Conservation (phyloP, 2,113 vertebrate genomes). For the Erpornis zantholeuca region DNA sequence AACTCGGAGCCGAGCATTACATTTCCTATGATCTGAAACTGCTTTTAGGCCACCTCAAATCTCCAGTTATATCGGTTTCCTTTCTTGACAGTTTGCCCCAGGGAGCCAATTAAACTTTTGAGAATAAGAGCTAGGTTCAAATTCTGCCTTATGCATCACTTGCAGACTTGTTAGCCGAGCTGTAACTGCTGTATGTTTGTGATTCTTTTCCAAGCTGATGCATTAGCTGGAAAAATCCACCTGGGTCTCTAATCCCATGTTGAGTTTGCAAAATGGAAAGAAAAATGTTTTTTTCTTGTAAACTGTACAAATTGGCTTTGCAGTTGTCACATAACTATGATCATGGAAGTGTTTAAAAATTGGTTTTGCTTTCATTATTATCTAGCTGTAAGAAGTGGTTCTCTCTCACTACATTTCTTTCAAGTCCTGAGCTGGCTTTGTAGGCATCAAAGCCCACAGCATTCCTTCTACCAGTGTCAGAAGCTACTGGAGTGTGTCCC, state of each 20-base stretch:
- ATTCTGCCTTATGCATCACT: background rate
- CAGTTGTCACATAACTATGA: background rate
- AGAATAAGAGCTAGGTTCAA: background rate
- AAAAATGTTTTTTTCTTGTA: background rate
- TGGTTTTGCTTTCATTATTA: background rate
- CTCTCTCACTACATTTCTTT: background rate
- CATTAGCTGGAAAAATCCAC: background rate
- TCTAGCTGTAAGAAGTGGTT: background rate
- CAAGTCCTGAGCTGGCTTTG: background rate
- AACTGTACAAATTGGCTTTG: background rate
- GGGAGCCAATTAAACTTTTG: slow-evolving; percentile 52
- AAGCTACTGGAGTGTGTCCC: background rate
- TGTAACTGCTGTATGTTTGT: background rate
- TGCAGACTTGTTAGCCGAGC: slow-evolving; percentile 9
- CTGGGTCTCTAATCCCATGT: background rate
- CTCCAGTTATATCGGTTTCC: background rate
- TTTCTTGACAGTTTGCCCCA: slow-evolving; percentile 15
- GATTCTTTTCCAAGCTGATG: background rate
- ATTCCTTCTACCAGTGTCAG: background rate
- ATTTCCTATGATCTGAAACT: background rate
- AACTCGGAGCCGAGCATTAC: background rate
- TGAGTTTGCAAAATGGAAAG: background rate
- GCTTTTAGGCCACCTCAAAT: slow-evolving; percentile 16
- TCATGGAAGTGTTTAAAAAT: background rate
- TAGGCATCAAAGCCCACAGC: background rate